Conservation (phyloP, 2,888 invertebrate species). For the Lumbricus terrestris region DNA sequence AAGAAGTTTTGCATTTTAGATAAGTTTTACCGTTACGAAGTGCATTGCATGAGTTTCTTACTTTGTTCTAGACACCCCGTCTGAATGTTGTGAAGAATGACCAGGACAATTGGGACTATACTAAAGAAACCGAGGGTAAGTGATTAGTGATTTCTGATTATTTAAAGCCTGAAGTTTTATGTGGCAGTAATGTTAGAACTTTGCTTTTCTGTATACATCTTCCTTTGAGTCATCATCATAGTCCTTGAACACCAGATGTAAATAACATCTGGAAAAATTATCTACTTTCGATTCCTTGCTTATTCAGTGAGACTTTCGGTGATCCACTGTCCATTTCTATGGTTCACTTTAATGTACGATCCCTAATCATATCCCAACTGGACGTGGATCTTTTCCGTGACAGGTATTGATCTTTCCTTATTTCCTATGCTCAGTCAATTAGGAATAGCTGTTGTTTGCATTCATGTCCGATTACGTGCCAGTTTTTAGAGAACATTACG, state of each 20-base stretch:
- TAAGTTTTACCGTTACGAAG: not conserved
- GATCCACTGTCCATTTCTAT: no score
- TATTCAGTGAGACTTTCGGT: no score
- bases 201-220: not conserved
- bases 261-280: no score
- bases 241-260: not conserved
- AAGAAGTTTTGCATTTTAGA: not conserved
- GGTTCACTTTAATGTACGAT: no score
- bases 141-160: not conserved
- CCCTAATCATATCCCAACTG: not conserved
- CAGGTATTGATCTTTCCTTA: not conserved
- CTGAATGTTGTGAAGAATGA: conserved; percentile 97
- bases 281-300: no score
- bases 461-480: not conserved
- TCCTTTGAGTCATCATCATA: not conserved
- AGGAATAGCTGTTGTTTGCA: not conserved
- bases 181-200: not conserved
- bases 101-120: conserved; percentile 96
- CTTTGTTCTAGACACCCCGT: conserved; percentile 81
- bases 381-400: not conserved
- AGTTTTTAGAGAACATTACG: not conserved
- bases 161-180: not conserved
- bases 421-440: not conserved
- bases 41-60: not conserved
- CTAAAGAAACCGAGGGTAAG: conserved; percentile 60